These are phyloP conservation scores for Micromussa lordhowensis DNA, from an alignment of 92 coral and sea anemone genomes.

Conservation along the genomic window DNA sequence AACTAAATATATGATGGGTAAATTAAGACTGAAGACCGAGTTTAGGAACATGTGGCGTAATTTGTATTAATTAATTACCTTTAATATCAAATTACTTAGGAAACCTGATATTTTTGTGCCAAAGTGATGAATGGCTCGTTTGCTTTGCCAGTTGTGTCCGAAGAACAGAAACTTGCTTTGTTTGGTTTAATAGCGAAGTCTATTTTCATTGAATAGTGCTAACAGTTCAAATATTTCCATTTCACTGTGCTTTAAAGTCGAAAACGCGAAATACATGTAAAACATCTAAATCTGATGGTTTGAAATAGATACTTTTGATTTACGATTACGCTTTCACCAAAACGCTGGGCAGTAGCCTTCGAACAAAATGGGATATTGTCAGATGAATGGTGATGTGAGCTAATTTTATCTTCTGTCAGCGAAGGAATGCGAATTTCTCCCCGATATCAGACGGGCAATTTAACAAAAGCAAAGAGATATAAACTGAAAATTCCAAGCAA, in stretches of 20 bases:
- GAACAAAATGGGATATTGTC: conserved; percentile 22
- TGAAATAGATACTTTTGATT: conserved; percentile 4
- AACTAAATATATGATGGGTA: conserved; percentile 13
- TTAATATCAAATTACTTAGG: neutral
- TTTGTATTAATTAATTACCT: neutral
- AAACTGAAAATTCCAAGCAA: conserved; percentile 26
- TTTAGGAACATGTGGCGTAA: neutral
- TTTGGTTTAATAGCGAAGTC: neutral
- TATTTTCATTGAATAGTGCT: neutral
- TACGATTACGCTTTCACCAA: neutral
- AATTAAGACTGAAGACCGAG: neutral
- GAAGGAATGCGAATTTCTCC: conserved; percentile 31
- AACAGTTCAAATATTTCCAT: neutral
- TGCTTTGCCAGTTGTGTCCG: neutral
- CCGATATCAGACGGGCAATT: conserved; percentile 33
- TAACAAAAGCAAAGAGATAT: conserved; percentile 29
- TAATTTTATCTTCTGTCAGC: conserved; percentile 25
- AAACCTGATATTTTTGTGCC: neutral
- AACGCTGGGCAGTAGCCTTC: neutral
- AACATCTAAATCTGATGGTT: neutral
- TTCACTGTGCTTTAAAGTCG: too few species aligned
- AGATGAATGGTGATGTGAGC: neutral
- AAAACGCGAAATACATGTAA: neutral
- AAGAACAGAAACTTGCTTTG: conserved; percentile 3
- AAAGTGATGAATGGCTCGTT: conserved; percentile 12